Percentiles rank a stretch among this genome's conserved stretches.
These are phyloP conservation scores for Halcyon senegalensis DNA, from an alignment of 2,113 vertebrate species.

Conservation along the genomic window DNA sequence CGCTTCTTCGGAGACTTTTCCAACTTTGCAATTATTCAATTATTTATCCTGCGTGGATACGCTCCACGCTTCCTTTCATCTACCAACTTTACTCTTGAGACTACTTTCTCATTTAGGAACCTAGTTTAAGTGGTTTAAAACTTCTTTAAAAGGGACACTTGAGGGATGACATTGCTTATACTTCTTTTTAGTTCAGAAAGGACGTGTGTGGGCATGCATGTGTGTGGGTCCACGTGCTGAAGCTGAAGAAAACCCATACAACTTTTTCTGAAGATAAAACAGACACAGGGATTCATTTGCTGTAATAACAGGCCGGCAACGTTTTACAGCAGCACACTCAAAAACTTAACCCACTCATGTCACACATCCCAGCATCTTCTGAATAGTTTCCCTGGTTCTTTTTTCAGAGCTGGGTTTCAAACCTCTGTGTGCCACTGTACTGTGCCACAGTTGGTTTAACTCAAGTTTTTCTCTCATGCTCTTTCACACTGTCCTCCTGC, in stretches of 20 bases:
- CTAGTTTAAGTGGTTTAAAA: neutral
- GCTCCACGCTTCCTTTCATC: neutral
- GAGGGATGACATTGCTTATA: neutral
- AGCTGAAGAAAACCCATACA: neutral
- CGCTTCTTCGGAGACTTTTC: neutral
- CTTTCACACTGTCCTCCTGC: neutral
- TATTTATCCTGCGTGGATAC: neutral
- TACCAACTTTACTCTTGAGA: neutral
- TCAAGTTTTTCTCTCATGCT: neutral
- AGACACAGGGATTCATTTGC: neutral
- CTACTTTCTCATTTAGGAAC: neutral
- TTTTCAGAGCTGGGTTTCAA: neutral
- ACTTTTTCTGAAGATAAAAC: neutral
- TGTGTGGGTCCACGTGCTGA: neutral
- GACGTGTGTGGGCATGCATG: neutral
- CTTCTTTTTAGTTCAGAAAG: neutral
- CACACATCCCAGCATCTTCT: neutral
- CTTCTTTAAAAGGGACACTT: neutral
- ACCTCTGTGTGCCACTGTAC: neutral
- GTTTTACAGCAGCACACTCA: neutral
- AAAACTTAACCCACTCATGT: neutral
- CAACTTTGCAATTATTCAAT: conserved; percentile 28
- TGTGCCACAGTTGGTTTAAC: neutral
- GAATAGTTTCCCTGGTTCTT: neutral
- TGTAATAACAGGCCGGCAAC: neutral